A percentile compares a stretch with the other conserved stretches of the same genome.
phyloP scores from a whole-genome alignment of 2,888 invertebrate species.

The Ormyrus thymus region DNA sequence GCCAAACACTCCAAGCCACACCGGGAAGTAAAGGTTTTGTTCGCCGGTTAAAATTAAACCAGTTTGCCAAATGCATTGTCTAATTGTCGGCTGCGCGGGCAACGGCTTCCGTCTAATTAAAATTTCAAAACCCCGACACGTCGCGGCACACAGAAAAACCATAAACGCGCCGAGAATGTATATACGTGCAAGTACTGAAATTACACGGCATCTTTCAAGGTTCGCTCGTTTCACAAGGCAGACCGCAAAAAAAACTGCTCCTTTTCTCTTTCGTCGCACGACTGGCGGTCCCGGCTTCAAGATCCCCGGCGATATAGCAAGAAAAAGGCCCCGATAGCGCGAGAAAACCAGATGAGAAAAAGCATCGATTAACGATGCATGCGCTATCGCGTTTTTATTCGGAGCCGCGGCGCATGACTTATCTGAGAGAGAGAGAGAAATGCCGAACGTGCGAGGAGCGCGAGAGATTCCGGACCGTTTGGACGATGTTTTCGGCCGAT shows the following conservation, averaged over 20 bases:
- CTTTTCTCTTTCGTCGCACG: slow-evolving; percentile 6
- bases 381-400: slow-evolving; percentile 28
- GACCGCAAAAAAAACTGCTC: neutral
- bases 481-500: no score
- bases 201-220: slow-evolving; percentile 30
- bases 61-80: neutral
- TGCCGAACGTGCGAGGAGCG: neutral
- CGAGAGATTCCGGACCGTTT: neutral
- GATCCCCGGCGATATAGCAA: neutral
- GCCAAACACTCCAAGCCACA: no score
- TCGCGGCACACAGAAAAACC: neutral
- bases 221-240: slow-evolving; percentile 17
- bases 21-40: no score
- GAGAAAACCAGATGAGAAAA: neutral
- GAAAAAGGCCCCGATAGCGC: neutral
- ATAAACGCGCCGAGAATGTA: neutral
- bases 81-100: neutral
- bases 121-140: neutral
- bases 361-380: slow-evolving; percentile 30
- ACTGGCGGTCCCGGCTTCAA: neutral
- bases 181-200: neutral
- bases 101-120: neutral
- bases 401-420: slow-evolving; percentile 25
- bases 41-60: no score
- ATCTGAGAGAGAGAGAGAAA: slow-evolving; percentile 28